These are phyloP conservation scores for Drosophila mimica DNA, from an alignment of 2,888 invertebrate genomes.

Conservation along the genomic window DNA sequence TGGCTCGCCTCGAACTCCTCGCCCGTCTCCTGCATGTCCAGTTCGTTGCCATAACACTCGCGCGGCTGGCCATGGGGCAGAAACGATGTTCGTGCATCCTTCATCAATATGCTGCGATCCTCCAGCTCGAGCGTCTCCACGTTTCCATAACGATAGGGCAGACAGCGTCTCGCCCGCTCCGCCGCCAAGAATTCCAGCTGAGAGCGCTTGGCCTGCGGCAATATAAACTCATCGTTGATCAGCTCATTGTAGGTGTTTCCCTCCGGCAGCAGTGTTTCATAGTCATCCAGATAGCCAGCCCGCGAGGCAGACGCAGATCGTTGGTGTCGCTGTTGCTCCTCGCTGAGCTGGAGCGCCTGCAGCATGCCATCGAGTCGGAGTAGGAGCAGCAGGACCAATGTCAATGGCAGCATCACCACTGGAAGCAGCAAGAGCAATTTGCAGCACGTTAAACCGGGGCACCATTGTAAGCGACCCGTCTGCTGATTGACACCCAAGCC, in stretches of 20 bases:
- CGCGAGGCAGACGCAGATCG: slow-evolving; percentile 46
- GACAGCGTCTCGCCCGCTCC: slow-evolving; percentile 76
- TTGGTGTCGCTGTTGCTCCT: slow-evolving; percentile 62
- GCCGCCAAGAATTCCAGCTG: slow-evolving; percentile 47
- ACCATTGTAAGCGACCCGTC: slow-evolving; percentile 85
- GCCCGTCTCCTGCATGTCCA: slow-evolving; percentile 13
- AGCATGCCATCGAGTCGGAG: slow-evolving; percentile 83
- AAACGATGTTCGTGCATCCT: slow-evolving; percentile 88
- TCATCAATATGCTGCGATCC: slow-evolving; percentile 87
- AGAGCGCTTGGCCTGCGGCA: slow-evolving; percentile 44
- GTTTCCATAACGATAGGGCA: slow-evolving; percentile 78
- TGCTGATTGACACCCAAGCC: slow-evolving; percentile 83
- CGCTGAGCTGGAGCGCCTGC: slow-evolving; percentile 76
- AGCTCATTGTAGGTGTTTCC: slow-evolving; percentile 60
- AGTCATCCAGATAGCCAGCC: slow-evolving; percentile 58
- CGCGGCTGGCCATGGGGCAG: slow-evolving; percentile 86
- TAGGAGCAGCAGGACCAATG: slow-evolving; percentile 81
- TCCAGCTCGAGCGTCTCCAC: slow-evolving; percentile 85
- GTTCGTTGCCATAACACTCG: slow-evolving; percentile 73
- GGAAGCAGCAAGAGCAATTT: slow-evolving; percentile 84
- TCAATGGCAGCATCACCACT: slow-evolving; percentile 84
- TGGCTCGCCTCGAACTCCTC: slow-evolving; percentile 17
- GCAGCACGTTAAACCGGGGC: slow-evolving; percentile 84
- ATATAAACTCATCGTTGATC: slow-evolving; percentile 63
- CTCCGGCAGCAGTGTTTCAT: slow-evolving; percentile 63